Evolutionary conservation across 2,797 vertebrate species (phyloP), one percentile per base, ranked within the genome.

Genomic region (Esox masquinongy): DNA sequence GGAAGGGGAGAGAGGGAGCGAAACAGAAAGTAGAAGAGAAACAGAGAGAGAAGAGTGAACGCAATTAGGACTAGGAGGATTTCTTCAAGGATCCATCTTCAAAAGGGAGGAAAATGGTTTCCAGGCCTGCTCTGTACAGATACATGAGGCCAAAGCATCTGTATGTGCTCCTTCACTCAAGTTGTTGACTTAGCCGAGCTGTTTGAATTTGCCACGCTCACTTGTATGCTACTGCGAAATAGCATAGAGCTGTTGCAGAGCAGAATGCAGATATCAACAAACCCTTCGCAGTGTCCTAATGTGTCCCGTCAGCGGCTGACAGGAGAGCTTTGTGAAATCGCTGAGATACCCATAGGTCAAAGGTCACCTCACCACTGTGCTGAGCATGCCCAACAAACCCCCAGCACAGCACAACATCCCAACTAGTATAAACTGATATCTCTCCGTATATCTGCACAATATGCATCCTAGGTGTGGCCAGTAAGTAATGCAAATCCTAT

Each of bases 121-220:
- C 72, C 70, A 80, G 81, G 81, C 74, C 87, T 84, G 86, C 71
- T 68, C 70, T 74, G 70, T 69, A 19, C 72, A 83, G 87, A 90
- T 85, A 88, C 80, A 80, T 67, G 70, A 17, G 24, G 53, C 78
- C 80, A 26, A 72, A 80, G 77, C 83, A 80, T 87, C 77, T 77
- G 83, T 77, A 77, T 74, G 75, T 63, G 74, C 81, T 78, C 74
- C 78, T 82, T 77, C 74, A 80, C 80, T 82, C 80, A 29, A 77
- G 56, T 82, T 89, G 83, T 86, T 88, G 88, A 91, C 85, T 88
- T 79, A 83, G 87, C 80, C 68, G 78, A 88, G 78, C 79, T 82
- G 81, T 82, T 75, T 83, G 78, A 83, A 88, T 87, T 86, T 53
- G 73, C 77, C 70, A 79, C 70, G 68, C 72, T 49, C 79, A 81